Percentiles rank a stretch among this genome's conserved stretches.
phyloP scores from a whole-genome alignment of 1,140 invertebrate genomes.

The Dryas iulia region DNA sequence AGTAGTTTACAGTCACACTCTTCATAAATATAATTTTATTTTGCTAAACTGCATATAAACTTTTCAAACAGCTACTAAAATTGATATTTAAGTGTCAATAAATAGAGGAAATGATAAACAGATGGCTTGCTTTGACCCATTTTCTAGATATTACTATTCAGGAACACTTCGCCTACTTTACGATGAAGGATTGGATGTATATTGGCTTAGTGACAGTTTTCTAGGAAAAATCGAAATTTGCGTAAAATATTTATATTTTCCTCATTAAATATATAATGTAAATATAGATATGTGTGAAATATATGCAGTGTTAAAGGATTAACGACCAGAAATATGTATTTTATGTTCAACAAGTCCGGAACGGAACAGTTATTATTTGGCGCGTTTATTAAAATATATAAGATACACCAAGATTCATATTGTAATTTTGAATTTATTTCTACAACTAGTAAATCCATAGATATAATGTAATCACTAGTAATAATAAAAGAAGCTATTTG shows the following conservation, averaged over 20 bases:
- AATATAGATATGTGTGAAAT: neutral
- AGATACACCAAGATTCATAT: neutral
- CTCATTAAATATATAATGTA: neutral
- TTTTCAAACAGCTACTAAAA: neutral
- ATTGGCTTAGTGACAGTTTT: neutral
- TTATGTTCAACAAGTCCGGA: neutral
- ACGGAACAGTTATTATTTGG: neutral
- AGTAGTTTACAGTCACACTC: no score
- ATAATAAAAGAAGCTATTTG: no score
- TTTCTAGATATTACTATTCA: neutral
- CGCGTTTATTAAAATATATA: neutral
- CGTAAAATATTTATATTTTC: neutral
- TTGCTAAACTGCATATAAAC: neutral
- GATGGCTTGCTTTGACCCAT: neutral
- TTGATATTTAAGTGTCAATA: neutral
- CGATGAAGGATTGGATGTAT: neutral
- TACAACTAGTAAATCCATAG: neutral
- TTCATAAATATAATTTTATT: no score
- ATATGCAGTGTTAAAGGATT: neutral
- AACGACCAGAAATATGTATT: neutral
- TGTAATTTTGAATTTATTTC: neutral
- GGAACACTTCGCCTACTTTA: neutral
- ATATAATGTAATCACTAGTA: no score
- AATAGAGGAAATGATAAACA: neutral
- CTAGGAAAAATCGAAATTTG: neutral